Evolutionary conservation across 2,888 invertebrate species (phyloP).

Genomic region (Lasioglossum zephyrum): DNA sequence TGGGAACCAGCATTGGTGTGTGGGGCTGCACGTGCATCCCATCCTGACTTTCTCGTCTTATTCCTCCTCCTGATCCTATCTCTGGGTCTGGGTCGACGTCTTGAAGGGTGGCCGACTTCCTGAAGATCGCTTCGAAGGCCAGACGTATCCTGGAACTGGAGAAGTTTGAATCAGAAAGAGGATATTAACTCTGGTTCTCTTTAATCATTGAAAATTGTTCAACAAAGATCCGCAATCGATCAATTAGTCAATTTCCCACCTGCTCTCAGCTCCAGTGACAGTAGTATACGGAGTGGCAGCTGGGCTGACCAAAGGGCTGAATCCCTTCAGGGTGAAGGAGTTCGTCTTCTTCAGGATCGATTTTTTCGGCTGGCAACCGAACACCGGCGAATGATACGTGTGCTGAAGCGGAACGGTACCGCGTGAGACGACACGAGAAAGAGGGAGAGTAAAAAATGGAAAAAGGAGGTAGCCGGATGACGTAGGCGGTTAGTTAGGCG

Average conservation of each 20-base stretch:
- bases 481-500: constrained; percentile 10
- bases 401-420: constrained; percentile 77
- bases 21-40: constrained; percentile 85
- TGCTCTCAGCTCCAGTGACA: constrained; percentile 94
- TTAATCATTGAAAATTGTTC: background rate
- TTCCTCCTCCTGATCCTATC: constrained; percentile 83
- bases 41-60: constrained; percentile 81
- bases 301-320: constrained; percentile 86
- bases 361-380: constrained; percentile 88
- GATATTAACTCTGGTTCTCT: background rate
- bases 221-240: background rate
- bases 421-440: background rate
- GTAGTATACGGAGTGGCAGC: constrained; percentile 89
- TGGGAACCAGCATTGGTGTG: constrained; percentile 86
- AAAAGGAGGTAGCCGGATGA: background rate
- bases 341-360: constrained; percentile 97
- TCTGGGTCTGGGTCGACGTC: constrained; percentile 91
- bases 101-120: constrained; percentile 93
- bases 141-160: constrained; percentile 89
- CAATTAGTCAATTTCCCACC: constrained; percentile 81
- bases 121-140: constrained; percentile 96
- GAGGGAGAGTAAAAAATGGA: background rate
- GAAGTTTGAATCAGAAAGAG: background rate
- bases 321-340: constrained; percentile 91
- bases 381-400: constrained; percentile 85